phyloP scores from a whole-genome alignment of 2,113 vertebrate genomes.

The Ammodytes marinus region DNA sequence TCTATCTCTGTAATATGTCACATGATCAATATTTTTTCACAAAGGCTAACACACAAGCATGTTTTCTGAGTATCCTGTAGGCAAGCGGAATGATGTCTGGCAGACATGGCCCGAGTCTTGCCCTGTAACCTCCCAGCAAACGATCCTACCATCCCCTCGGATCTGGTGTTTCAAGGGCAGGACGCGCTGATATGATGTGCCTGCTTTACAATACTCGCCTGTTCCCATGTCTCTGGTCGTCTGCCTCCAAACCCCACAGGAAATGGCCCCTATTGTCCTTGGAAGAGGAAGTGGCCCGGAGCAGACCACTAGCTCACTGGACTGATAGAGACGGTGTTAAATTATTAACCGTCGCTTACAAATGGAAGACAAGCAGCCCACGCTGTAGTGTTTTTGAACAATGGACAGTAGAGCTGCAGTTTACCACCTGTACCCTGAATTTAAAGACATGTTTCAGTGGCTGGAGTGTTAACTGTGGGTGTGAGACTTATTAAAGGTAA shows the following conservation, averaged over 20 bases:
- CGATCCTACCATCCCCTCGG: conserved; percentile 34
- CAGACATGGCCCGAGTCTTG: background rate
- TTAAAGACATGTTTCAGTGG: background rate
- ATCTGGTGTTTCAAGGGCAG: conserved; percentile 49
- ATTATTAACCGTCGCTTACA: conserved; percentile 75
- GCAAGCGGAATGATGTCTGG: conserved; percentile 13
- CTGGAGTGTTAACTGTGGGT: background rate
- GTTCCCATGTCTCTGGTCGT: conserved; percentile 42
- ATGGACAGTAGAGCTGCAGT: conserved; percentile 36
- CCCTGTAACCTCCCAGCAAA: conserved; percentile 37
- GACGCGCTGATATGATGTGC: conserved; percentile 62
- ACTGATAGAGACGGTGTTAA: conserved; percentile 64
- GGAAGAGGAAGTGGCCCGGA: conserved; percentile 74
- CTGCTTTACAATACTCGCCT: conserved; percentile 68
- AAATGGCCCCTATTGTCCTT: conserved; percentile 77
- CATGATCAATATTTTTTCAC: background rate
- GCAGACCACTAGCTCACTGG: conserved; percentile 57
- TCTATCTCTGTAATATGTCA: background rate
- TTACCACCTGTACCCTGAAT: conserved; percentile 26
- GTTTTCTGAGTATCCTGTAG: background rate
- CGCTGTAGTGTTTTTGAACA: conserved; percentile 35
- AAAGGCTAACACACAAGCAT: background rate
- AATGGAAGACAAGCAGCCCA: conserved; percentile 48
- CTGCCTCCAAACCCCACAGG: conserved; percentile 53
- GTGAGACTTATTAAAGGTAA: too few relatives aligned